Base-by-base conservation (phyloP, 2,113 vertebrate species). In the Channa maculata region DNA sequence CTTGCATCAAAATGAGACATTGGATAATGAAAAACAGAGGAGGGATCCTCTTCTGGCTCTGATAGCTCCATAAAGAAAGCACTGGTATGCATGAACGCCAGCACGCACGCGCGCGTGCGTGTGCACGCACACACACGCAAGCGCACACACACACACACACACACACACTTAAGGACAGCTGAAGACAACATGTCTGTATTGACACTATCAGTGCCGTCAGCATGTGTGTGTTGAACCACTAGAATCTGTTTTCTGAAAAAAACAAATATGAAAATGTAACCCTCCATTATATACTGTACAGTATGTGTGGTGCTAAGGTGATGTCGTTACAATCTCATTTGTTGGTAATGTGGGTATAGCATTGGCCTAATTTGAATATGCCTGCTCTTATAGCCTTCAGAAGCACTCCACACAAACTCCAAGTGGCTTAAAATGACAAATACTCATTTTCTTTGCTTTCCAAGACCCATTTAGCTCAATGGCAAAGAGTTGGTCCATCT, bases 401-500 rank as follows among this genome's bases (percentile, higher is more conserved):
- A 49, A 65, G 41, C 38, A 61, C 67, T 41, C 39, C 6, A 9
- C 8, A 44, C 57, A 33, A 60, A 33, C 39, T 83, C 53, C 33
- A 44, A 67, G 65, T 63, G 46, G 36, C 63, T 52, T 75, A 53
- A 72, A 71, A 51, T 64, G 74, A 83, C 70, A 86, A 75, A 75
- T 75, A 51, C 45, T 77, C 39, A 70, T 76, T 82, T 86, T 64
- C 36, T 63, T 65, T 50, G 33, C 75, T 65, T 72, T 80, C 75
- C 66, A 75, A 44, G n/a, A 65, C 51, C 44, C 70, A 77, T 82
- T 82, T 54, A 72, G 62, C 67, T 79, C 60, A 71, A 34, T 78
- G 69, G 70, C 59, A 80, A 52, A 41, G 70, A 80, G 33, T 79
- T 64, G 69, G 63, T 83, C 80, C 77, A 75, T 87, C 71, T 85